Conservation (phyloP, 2,113 vertebrate genomes). For the Chaenogobius annularis region DNA sequence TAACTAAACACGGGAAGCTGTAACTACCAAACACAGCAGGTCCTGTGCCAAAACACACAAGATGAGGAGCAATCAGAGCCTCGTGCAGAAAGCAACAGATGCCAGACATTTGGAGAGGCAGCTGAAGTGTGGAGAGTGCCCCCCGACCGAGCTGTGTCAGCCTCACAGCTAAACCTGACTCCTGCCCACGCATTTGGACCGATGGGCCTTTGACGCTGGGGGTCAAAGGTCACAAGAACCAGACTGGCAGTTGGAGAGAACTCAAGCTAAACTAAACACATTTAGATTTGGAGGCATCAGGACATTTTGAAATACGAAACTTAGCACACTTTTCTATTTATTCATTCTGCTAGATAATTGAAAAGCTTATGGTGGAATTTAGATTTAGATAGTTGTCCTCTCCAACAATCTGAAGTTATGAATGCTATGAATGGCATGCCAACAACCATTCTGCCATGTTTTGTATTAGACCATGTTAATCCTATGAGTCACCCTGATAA, state of each 20-base stretch:
- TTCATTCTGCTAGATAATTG: not conserved
- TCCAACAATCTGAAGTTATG: not conserved
- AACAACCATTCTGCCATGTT: not conserved
- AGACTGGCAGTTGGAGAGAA: not conserved
- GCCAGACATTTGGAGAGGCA: conserved; percentile 3
- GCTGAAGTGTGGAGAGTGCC: not conserved
- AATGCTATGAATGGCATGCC: not conserved
- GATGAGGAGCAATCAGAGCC: conserved; percentile 3
- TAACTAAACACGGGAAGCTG: conserved; percentile 1
- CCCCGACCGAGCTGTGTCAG: conserved; percentile 2
- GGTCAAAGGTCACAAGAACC: not conserved
- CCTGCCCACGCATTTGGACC: not conserved
- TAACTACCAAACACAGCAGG: conserved; percentile 6
- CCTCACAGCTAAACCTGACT: not conserved
- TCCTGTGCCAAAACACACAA: conserved; percentile 7
- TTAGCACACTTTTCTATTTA: not conserved
- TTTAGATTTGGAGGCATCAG: not conserved
- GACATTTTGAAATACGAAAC: not conserved
- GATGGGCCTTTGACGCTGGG: not conserved
- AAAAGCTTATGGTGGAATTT: not conserved
- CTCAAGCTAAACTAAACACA: not conserved
- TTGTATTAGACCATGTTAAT: not conserved
- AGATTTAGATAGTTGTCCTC: not conserved
- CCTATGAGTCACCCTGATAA: not conserved
- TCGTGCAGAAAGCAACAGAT: conserved; percentile 7